Percentiles rank a stretch among this genome's conserved stretches.
Conservation (phyloP, 2,113 vertebrate species). For the Gobio gobio region DNA sequence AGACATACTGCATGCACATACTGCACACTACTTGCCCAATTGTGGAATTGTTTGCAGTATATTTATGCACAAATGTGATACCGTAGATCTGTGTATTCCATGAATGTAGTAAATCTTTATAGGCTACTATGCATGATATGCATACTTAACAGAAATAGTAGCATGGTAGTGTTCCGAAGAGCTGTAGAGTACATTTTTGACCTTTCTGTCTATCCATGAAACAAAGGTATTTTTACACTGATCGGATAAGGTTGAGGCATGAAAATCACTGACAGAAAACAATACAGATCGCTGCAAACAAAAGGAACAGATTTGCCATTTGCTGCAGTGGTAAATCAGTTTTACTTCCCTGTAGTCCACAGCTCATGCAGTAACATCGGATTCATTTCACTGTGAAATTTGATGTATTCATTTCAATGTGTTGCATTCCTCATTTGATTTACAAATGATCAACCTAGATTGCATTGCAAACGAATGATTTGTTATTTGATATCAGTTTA, state of each 20-base stretch:
- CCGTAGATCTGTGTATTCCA: background rate
- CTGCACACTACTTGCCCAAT: background rate
- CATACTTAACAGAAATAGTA: background rate
- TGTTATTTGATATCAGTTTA: background rate
- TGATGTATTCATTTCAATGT: background rate
- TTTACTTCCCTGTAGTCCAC: background rate
- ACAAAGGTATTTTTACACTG: background rate
- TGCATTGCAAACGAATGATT: background rate
- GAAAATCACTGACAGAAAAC: background rate
- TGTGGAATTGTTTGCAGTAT: background rate
- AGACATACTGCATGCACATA: background rate
- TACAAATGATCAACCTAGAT: background rate
- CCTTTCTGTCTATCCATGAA: background rate
- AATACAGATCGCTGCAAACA: background rate
- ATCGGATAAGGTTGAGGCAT: background rate
- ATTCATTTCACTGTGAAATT: constrained; percentile 17
- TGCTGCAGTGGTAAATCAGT: background rate
- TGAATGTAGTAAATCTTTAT: background rate
- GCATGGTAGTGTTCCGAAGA: background rate
- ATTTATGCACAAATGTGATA: background rate
- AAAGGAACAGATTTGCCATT: background rate
- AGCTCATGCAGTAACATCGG: background rate
- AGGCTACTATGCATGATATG: background rate
- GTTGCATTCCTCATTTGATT: background rate
- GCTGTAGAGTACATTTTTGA: background rate